Evolutionary conservation across 2,113 vertebrate species (phyloP), one percentile per base, ranked within the genome.

Genomic region (Heterochromis multidens): DNA sequence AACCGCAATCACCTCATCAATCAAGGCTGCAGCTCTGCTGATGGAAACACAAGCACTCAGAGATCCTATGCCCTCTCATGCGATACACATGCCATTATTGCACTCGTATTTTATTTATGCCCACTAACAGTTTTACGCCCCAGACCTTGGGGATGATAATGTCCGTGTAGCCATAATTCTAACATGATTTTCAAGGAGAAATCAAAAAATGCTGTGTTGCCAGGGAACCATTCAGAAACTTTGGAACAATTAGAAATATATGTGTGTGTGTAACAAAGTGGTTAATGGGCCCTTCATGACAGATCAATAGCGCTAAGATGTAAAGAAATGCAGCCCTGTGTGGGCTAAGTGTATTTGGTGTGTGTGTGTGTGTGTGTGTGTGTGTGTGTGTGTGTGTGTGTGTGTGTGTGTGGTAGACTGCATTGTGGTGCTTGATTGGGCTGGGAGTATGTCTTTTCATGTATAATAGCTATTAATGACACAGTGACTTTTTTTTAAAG

Each of bases 11-110:
- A 79, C 76, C 86, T 92, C 93, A 94, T 95, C 93, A 94, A 95
- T 96, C 95, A 95, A 90, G 83, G 70, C 86, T 80, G 88, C 87
- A 92, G 90, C 83, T 89, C 89, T 81, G 85, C 90, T 93, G 90
- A 95, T 94, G 88, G 93, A 95, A 93, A 93, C 89, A 92, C 90
- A 89, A 89, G 89, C 90, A 83, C 88, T 88, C 78, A 74, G 84
- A 89, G 87, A 91, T 91, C 78, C 88, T 81, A 56, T 81, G 88
- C 87, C 87, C 85, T 92, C 90, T 93, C 89, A 88, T 92, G 87
- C 84, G 81, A 83, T 86, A 84, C 91, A 88, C 87, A 80, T 87
- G 83, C 88, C 82, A 91, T 95, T 92, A 92, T 92, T 92, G 88
- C 90, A 29, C 83, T 92, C 80, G 84, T 91, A 88, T 92, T 93